These are phyloP conservation scores for Alces alces DNA, from an alignment of 2,113 vertebrate species.

Conservation along the genomic window DNA sequence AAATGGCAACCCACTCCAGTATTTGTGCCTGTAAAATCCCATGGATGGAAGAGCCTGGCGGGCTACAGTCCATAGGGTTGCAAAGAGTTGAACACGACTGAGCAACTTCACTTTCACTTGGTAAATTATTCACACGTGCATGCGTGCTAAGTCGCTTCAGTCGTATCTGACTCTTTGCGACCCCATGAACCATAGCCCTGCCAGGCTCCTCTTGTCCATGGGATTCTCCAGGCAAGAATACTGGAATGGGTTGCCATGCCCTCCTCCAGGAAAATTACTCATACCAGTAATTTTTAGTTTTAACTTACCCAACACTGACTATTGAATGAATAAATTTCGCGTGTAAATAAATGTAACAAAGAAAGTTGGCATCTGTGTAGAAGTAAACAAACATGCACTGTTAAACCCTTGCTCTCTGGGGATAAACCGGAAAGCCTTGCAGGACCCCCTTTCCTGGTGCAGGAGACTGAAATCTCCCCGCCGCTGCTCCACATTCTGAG, in stretches of 20 bases:
- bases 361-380: not conserved
- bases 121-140: not conserved
- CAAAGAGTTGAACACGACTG: not conserved
- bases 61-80: not conserved
- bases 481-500: rapidly evolving
- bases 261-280: not conserved
- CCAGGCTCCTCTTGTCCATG: not conserved
- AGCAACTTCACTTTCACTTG: not conserved
- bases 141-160: not conserved
- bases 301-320: not conserved
- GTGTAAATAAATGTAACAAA: rapidly evolving
- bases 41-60: not conserved
- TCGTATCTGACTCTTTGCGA: not conserved
- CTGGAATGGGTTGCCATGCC: not conserved
- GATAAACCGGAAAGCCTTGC: not conserved
- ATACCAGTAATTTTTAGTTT: not conserved
- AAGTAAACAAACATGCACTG: not conserved
- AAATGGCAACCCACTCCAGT: not conserved
- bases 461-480: rapidly evolving
- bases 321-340: not conserved
- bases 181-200: not conserved
- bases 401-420: not conserved
- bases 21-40: not conserved
- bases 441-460: not conserved
- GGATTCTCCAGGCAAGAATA: not conserved